Conservation (phyloP, 2,797 vertebrate species). For the Onychomys arenicola region DNA sequence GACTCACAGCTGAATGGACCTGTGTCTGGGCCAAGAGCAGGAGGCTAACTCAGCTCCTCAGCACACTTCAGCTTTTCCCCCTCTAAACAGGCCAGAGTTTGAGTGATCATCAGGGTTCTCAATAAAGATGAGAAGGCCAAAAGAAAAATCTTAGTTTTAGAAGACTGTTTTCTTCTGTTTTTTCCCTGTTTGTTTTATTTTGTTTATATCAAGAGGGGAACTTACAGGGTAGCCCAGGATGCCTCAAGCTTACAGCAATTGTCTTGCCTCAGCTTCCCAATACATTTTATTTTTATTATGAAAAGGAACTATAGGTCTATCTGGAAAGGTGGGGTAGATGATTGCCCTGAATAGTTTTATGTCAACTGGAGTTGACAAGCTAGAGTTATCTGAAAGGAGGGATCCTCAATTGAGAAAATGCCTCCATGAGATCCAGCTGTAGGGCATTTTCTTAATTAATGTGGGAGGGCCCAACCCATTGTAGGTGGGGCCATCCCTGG, state of each 20-base stretch:
- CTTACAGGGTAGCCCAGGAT: neutral
- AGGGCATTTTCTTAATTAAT: neutral
- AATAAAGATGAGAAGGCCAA: neutral
- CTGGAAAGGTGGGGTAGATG: neutral
- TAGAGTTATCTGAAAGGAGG: neutral
- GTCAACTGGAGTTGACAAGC: neutral
- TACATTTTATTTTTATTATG: conserved; percentile 11
- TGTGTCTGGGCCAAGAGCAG: neutral
- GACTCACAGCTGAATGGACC: neutral
- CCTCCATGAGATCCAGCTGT: neutral
- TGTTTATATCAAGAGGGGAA: neutral
- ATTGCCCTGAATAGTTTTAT: neutral
- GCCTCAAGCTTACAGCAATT: neutral
- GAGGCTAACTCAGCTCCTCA: neutral
- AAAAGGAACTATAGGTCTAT: neutral
- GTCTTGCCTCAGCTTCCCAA: neutral
- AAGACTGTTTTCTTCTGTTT: neutral
- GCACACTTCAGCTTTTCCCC: neutral
- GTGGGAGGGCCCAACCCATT: neutral
- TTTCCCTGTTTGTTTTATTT: neutral
- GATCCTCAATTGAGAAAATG: neutral
- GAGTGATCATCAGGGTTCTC: neutral
- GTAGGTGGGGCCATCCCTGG: neutral
- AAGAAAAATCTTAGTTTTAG: conserved; percentile 1
- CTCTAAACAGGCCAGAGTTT: neutral